Evolutionary conservation across 2,113 vertebrate genomes (phyloP).

Genomic region (Semnornis frantzii): DNA sequence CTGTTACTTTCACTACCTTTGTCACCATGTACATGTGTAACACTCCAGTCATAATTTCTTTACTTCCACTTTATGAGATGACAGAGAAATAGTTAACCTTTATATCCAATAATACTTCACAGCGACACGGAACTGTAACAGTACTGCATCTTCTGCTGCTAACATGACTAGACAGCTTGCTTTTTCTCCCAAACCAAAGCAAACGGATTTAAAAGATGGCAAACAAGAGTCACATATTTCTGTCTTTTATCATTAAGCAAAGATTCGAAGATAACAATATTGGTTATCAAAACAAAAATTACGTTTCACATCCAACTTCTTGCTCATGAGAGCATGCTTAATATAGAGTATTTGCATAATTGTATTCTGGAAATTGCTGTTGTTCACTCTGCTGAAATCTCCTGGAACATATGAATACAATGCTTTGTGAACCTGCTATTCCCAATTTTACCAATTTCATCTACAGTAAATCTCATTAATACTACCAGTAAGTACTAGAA

Average conservation of each 20-base stretch:
- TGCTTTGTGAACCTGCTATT: conserved; percentile 42
- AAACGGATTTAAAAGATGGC: not conserved
- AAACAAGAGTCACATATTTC: not conserved
- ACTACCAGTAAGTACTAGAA: conserved; percentile 24
- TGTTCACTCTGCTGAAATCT: conserved; percentile 48
- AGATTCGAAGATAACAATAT: not conserved
- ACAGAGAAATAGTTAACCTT: not conserved
- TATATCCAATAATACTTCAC: not conserved
- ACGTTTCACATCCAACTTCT: not conserved
- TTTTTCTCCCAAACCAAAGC: not conserved
- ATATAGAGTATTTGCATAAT: conserved; percentile 58
- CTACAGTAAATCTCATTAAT: conserved; percentile 58
- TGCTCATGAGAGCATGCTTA: conserved; percentile 3
- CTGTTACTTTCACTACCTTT: not conserved
- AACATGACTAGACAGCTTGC: not conserved
- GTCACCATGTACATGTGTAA: not conserved
- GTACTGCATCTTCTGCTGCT: not conserved
- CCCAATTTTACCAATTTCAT: conserved; percentile 28
- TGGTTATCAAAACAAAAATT: conserved; percentile 13
- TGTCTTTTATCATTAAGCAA: not conserved
- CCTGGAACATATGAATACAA: not conserved
- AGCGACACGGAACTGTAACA: not conserved
- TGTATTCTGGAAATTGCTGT: conserved; percentile 29
- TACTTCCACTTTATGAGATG: not conserved
- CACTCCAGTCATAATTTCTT: not conserved